Evolutionary conservation across 2,888 invertebrate genomes (phyloP).

Genomic region (Trypoxylon attenuatum): DNA sequence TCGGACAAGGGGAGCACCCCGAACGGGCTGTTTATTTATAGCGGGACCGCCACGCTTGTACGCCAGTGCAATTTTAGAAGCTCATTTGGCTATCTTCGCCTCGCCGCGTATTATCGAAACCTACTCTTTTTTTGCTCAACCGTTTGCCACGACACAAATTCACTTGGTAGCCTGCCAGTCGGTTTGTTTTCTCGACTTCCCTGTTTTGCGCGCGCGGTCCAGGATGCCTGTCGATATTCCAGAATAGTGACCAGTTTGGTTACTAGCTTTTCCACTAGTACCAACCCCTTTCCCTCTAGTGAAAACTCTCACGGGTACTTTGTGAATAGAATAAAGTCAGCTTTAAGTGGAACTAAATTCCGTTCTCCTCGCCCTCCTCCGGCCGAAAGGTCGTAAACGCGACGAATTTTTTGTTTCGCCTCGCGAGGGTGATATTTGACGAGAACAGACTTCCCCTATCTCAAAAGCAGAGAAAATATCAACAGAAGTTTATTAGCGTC

Average conservation of each 20-base stretch:
- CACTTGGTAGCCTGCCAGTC: constrained; percentile 22
- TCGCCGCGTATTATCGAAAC: constrained; percentile 32
- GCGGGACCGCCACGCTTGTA: constrained; percentile 30
- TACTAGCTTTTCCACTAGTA: too few species aligned
- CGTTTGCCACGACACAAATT: constrained; percentile 16
- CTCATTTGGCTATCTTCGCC: constrained; percentile 52
- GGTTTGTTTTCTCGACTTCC: constrained; percentile 10
- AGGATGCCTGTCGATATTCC: too few species aligned
- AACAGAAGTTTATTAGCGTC: constrained; percentile 50
- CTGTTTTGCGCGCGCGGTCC: too few species aligned
- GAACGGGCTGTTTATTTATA: constrained; percentile 49
- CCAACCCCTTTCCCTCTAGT: too few species aligned
- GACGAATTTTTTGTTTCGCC: neutral
- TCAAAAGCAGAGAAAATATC: constrained; percentile 41
- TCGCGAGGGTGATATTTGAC: neutral
- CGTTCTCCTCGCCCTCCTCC: too few species aligned
- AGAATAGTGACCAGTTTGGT: too few species aligned
- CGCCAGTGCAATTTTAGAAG: constrained; percentile 50
- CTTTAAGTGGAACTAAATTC: too few species aligned
- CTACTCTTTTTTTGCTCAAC: constrained; percentile 14
- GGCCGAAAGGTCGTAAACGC: neutral
- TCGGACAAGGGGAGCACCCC: constrained; percentile 34
- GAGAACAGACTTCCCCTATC: constrained; percentile 15
- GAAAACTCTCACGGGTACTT: too few species aligned
- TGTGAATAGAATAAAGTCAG: too few species aligned